phyloP scores from a whole-genome alignment of 2,888 invertebrate genomes.

The Ernsta delagoae region DNA sequence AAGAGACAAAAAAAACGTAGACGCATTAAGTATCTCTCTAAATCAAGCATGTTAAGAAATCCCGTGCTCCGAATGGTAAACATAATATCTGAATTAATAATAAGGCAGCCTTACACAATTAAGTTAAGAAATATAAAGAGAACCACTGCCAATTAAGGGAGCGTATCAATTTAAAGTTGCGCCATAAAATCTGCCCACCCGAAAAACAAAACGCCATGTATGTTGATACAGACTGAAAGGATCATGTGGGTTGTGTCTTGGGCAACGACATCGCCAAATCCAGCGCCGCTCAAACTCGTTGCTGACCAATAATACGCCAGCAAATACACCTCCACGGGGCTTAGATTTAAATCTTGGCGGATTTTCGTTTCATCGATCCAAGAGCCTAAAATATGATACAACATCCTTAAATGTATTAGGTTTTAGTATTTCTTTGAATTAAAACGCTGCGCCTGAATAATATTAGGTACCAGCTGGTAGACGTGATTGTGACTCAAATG shows the following conservation, averaged over 20 bases:
- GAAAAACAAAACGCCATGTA: conserved; percentile 79
- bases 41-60: background rate
- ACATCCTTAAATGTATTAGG: too few species aligned
- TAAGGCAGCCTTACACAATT: conserved; percentile 30
- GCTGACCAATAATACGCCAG: conserved; percentile 79
- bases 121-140: conserved; percentile 18
- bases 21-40: background rate
- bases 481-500: too few species aligned
- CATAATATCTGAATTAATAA: background rate
- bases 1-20: background rate
- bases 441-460: too few species aligned
- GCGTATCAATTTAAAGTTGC: conserved; percentile 31
- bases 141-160: conserved; percentile 36
- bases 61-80: background rate
- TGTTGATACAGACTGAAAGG: conserved; percentile 67
- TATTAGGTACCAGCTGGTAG: too few species aligned
- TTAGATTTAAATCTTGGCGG: conserved; percentile 54
- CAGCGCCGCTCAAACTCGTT: conserved; percentile 74
- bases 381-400: conserved; percentile 54
- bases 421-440: too few species aligned
- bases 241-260: conserved; percentile 72
- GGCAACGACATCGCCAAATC: conserved; percentile 78
- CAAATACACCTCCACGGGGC: conserved; percentile 68
- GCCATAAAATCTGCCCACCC: conserved; percentile 61
- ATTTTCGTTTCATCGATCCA: conserved; percentile 70